A percentile compares a stretch with the other conserved stretches of the same genome.
phyloP scores from a whole-genome alignment of 2,888 invertebrate genomes.

The Drosophila falleni region DNA sequence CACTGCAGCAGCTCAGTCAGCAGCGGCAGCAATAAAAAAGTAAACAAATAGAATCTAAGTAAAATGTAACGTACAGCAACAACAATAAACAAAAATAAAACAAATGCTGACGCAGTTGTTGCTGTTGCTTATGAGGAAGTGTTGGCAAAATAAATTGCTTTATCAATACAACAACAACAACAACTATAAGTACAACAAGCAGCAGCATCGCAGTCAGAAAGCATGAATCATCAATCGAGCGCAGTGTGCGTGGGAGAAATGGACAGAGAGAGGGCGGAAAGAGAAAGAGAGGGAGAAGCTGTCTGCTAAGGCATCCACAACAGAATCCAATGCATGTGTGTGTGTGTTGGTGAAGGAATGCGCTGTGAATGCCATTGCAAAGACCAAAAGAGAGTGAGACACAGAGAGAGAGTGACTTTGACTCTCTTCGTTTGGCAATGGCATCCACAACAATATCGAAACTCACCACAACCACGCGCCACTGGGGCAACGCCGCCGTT shows the following conservation, averaged over 20 bases:
- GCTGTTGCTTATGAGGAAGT: constrained; percentile 57
- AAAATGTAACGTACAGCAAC: constrained; percentile 14
- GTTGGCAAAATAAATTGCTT: constrained; percentile 62
- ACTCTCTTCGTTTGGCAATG: constrained; percentile 41
- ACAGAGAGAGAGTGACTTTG: constrained; percentile 1
- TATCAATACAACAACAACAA: constrained; percentile 40
- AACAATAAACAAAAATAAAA: constrained; percentile 28
- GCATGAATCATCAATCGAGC: constrained; percentile 68
- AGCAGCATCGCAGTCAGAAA: constrained; percentile 56
- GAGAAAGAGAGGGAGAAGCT: constrained; percentile 4
- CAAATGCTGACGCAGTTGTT: constrained; percentile 30
- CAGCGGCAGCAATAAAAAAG: constrained; percentile 43
- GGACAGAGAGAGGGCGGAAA: background rate
- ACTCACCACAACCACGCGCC: constrained; percentile 61
- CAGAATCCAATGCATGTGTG: constrained; percentile 32
- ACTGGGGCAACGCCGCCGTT: constrained; percentile 50
- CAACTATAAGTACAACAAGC: constrained; percentile 28
- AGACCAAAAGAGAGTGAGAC: constrained; percentile 24
- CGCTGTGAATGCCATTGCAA: constrained; percentile 62
- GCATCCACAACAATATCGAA: constrained; percentile 50
- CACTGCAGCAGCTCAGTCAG: constrained; percentile 47
- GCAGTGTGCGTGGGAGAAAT: constrained; percentile 29
- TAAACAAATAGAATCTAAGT: constrained; percentile 69
- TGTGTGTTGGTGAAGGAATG: constrained; percentile 47
- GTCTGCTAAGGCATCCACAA: constrained; percentile 61